Conservation (phyloP, 2,113 vertebrate species). For the Cebidichthys violaceus region DNA sequence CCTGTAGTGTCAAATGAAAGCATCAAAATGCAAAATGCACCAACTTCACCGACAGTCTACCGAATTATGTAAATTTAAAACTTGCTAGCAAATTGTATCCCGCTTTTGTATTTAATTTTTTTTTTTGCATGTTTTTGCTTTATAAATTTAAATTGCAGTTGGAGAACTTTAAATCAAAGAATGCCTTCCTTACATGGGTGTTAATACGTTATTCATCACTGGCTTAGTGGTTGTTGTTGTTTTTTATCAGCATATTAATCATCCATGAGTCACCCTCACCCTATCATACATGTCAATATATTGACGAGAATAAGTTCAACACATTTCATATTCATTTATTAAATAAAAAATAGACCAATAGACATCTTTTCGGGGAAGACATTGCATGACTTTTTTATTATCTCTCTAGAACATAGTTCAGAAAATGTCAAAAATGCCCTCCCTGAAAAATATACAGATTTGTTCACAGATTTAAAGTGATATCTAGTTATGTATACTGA, state of each 20-base stretch:
- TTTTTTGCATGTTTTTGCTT: no score
- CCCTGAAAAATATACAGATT: slow-evolving; percentile 32
- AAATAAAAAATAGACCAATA: neutral
- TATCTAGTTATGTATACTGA: neutral
- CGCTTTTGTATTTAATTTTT: no score
- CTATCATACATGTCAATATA: neutral
- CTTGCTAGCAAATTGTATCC: no score
- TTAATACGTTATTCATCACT: neutral
- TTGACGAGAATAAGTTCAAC: neutral
- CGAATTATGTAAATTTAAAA: no score
- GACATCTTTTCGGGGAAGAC: slow-evolving; percentile 7
- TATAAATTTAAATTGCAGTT: no score
- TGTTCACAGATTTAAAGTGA: slow-evolving; percentile 28
- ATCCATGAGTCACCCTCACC: neutral
- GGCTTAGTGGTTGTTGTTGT: neutral
- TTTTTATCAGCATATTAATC: neutral
- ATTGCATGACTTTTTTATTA: slow-evolving; percentile 38
- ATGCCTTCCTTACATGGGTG: no score
- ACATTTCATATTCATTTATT: neutral
- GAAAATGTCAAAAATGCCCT: slow-evolving; percentile 12
- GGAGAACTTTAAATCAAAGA: no score
- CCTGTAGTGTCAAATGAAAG: neutral
- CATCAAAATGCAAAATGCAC: no score
- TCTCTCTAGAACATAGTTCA: slow-evolving; percentile 23
- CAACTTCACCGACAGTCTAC: no score